These are phyloP conservation scores for Pterocles gutturalis DNA, from an alignment of 2,113 vertebrate species.

Conservation along the genomic window DNA sequence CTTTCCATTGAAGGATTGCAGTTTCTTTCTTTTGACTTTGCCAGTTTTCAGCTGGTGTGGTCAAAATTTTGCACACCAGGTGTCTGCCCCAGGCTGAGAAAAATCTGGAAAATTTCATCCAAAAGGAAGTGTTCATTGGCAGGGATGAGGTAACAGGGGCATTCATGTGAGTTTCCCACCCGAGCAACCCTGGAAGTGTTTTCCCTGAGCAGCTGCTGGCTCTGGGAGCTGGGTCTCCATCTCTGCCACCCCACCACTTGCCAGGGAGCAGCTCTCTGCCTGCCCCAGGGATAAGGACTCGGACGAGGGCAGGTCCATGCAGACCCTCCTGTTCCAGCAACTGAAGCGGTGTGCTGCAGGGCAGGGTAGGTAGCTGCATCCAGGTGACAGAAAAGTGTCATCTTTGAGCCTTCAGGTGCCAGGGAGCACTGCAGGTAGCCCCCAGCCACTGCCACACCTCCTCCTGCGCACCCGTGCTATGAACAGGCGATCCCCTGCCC, in stretches of 20 bases:
- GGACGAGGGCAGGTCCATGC: neutral
- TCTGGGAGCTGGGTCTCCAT: neutral
- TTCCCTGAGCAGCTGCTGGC: neutral
- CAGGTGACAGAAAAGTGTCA: neutral
- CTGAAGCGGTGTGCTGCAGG: neutral
- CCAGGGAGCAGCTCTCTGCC: neutral
- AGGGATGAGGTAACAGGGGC: neutral
- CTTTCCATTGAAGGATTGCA: neutral
- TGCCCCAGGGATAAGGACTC: neutral
- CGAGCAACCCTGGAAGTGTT: neutral
- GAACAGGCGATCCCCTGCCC: rapidly evolving
- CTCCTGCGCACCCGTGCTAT: neutral
- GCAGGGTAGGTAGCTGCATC: neutral
- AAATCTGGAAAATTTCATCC: neutral
- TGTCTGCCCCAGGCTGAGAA: neutral
- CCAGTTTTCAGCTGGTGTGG: neutral
- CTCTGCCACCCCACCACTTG: rapidly evolving
- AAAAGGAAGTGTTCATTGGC: neutral
- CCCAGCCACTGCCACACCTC: neutral
- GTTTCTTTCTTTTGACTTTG: neutral
- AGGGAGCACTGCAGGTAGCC: neutral
- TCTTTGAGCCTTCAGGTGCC: neutral
- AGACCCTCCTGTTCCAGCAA: neutral
- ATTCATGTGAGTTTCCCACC: neutral
- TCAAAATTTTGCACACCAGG: neutral